These are phyloP conservation scores for Calephelis nemesis DNA, from an alignment of 1,140 invertebrate genomes.

Conservation along the genomic window DNA sequence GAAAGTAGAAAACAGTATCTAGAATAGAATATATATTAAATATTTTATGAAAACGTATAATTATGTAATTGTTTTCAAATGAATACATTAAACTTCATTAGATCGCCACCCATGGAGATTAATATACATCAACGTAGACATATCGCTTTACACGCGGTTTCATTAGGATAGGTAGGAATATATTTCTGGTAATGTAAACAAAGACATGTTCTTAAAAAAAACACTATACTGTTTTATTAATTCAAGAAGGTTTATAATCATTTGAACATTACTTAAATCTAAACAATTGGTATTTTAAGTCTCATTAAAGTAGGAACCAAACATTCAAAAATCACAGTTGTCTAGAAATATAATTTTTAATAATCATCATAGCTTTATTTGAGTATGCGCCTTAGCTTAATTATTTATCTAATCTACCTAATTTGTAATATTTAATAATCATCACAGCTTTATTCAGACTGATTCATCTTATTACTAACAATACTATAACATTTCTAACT, in stretches of 20 bases:
- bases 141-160: constrained; percentile 19
- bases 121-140: constrained; percentile 10
- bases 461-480: background rate
- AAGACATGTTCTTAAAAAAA: constrained; percentile 14
- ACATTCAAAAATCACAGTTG: constrained; percentile 7
- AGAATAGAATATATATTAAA: constrained; percentile 11
- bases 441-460: constrained; percentile 2
- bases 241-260: background rate
- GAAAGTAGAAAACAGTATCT: background rate
- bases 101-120: constrained; percentile 7
- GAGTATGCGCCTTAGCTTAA: no score
- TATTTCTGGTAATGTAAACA: constrained; percentile 18
- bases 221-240: background rate
- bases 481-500: background rate
- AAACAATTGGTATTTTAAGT: background rate
- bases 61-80: constrained; percentile 9
- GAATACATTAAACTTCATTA: constrained; percentile 17
- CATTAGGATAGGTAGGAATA: background rate
- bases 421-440: background rate
- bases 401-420: no score
- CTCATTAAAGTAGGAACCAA: constrained; percentile 14
- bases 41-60: constrained; percentile 14
- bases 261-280: constrained; percentile 1
- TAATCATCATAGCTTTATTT: no score
- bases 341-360: background rate